Evolutionary conservation across 2,113 vertebrate genomes (phyloP), one percentile per base, ranked within the genome.

Genomic region (Eidolon helvum): DNA sequence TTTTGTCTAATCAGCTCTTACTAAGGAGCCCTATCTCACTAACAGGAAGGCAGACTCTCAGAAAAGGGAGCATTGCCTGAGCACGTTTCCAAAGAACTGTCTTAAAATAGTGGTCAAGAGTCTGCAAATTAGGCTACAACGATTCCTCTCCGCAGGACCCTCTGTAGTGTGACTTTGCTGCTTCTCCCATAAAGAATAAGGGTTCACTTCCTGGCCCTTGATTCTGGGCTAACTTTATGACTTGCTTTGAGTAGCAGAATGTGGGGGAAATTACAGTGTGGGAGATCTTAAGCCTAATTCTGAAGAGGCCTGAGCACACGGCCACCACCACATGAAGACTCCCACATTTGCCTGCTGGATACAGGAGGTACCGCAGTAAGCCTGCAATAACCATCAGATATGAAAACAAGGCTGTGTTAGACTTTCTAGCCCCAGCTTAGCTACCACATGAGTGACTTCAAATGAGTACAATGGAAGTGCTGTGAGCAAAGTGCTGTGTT

Each of bases 361-460:
- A 35, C 5, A 82, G 4, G 4, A 7, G 40, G 7, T 30, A 24
- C 7, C 68, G 30, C 0, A 4, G 5, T 48, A 59, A 95, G 48
- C 6, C 22, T 68, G 14, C 3, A 55, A 22, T 19, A 28, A 55
- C 22, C 16, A 26, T 26, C 33, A 57, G 11, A 33, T 40, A 7
- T 3, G n/a, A 77, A 6, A 80, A 35, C 12, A 74, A 55, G 30
- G 15, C 26, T 21, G 5, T 10, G 12, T 33, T 57, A 57, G 55
- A 11, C 48, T 14, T n/a, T 18, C 11, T 12, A 33, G 22, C 2
- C 61, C 24, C 18, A 9, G 10, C 0, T 35, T 21, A 84, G 1
- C 48, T 48, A 16, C 16, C 55, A 59, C 9, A 11, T 63, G 30
- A 77, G 2, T 50, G 30, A 63, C 5, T 28, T 33, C 22, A 28